Percentiles rank a stretch among this genome's conserved stretches.
Conservation (phyloP, 1,140 invertebrate species). For the Conus ventricosus region DNA sequence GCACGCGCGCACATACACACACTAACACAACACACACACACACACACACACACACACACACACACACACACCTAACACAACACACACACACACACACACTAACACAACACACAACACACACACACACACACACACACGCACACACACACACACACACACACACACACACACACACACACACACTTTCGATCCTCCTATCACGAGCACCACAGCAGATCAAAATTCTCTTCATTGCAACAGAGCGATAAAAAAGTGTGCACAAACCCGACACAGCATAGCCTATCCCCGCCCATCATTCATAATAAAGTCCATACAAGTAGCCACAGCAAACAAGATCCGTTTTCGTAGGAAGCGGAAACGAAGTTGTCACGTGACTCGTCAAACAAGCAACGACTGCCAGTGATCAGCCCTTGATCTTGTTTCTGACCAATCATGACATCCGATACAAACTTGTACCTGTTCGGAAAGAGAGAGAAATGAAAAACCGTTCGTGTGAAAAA, state of each 20-base stretch:
- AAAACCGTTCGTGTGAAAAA: background rate
- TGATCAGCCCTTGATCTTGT: slow-evolving; percentile 58
- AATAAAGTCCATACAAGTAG: slow-evolving; percentile 58
- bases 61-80: slow-evolving; percentile 5
- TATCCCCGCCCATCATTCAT: slow-evolving; percentile 40
- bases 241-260: too few species aligned
- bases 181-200: too few species aligned
- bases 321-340: slow-evolving; percentile 56
- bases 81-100: background rate
- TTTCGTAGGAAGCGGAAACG: slow-evolving; percentile 57
- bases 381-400: slow-evolving; percentile 64
- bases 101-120: background rate
- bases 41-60: slow-evolving; percentile 5
- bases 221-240: too few species aligned
- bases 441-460: slow-evolving; percentile 64
- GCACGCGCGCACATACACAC: too few species aligned
- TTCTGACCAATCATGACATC: slow-evolving; percentile 63
- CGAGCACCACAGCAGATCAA: too few species aligned
- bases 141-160: too few species aligned
- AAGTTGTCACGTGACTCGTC: slow-evolving; percentile 64
- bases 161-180: too few species aligned
- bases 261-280: too few species aligned
- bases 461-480: slow-evolving; percentile 7
- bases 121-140: too few species aligned
- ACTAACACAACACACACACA: background rate